phyloP scores from a whole-genome alignment of 2,113 vertebrate species.

The Rhabdomys dilectus region DNA sequence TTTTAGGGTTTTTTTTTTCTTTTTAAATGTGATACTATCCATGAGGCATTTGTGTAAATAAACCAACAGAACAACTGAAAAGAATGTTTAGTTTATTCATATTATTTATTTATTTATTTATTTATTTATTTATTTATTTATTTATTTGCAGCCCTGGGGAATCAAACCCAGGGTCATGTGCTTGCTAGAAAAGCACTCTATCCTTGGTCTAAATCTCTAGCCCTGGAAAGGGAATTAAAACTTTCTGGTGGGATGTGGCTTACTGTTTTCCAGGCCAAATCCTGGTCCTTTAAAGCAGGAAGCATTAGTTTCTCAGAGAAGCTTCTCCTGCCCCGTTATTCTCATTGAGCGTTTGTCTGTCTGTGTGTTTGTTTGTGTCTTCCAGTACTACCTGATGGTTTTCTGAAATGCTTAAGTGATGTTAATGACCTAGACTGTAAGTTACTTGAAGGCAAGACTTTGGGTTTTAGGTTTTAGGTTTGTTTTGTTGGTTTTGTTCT shows the following conservation, averaged over 20 bases:
- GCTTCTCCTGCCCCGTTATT: not conserved
- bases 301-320: conserved; percentile 28
- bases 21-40: not conserved
- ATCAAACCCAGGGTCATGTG: not conserved
- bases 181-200: not conserved
- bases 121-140: not conserved
- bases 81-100: not conserved
- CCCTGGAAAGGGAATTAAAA: conserved; percentile 32
- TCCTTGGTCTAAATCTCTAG: not conserved
- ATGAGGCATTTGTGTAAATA: conserved; percentile 10
- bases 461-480: not conserved
- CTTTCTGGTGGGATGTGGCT: conserved; percentile 3
- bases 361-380: not conserved
- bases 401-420: conserved; percentile 26
- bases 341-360: not conserved
- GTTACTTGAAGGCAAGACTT: conserved; percentile 4
- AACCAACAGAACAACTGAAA: conserved; percentile 30
- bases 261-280: not conserved
- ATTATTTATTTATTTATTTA: not conserved
- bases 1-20: not conserved
- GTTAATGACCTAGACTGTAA: not conserved
- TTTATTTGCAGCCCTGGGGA: not conserved
- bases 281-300: not conserved
- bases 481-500: not conserved
- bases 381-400: not conserved